Conservation (phyloP, 2,888 invertebrate genomes). For the Drosophila differens region DNA sequence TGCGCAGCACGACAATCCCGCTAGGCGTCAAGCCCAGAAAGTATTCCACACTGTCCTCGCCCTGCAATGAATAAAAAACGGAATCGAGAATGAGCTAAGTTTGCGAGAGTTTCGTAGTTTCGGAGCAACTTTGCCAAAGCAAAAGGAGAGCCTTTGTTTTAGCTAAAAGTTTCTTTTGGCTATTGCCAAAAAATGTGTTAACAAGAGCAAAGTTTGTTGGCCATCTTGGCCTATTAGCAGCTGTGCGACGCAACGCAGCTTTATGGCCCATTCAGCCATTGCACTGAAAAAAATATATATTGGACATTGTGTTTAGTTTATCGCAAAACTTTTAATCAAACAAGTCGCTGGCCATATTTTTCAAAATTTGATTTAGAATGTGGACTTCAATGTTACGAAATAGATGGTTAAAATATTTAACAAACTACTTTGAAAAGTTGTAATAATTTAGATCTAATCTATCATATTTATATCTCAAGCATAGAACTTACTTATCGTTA, state of each 20-base stretch:
- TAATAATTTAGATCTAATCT: too few relatives aligned
- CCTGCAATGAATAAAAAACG: slow-evolving; percentile 87
- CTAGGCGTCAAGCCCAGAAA: slow-evolving; percentile 98
- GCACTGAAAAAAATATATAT: neutral
- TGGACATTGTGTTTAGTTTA: neutral
- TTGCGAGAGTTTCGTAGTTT: slow-evolving; percentile 23
- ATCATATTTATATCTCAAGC: neutral
- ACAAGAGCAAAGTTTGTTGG: slow-evolving; percentile 62
- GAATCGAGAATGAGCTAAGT: slow-evolving; percentile 46
- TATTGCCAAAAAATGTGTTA: slow-evolving; percentile 70
- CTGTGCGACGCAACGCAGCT: slow-evolving; percentile 53
- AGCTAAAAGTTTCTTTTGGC: slow-evolving; percentile 73
- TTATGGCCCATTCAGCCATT: slow-evolving; percentile 35
- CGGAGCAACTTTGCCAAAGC: slow-evolving; percentile 29
- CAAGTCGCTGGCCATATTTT: neutral
- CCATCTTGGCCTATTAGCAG: slow-evolving; percentile 69
- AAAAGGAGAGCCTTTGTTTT: slow-evolving; percentile 47
- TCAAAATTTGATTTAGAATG: neutral
- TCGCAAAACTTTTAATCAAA: neutral
- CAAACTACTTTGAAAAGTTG: too few relatives aligned
- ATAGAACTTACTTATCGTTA: neutral
- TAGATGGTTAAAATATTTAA: too few relatives aligned
- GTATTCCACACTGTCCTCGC: slow-evolving; percentile 98
- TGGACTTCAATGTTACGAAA: neutral
- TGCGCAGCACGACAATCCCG: slow-evolving; percentile 96